Conservation (phyloP, 2,113 vertebrate genomes). For the Megaceryle torquata region DNA sequence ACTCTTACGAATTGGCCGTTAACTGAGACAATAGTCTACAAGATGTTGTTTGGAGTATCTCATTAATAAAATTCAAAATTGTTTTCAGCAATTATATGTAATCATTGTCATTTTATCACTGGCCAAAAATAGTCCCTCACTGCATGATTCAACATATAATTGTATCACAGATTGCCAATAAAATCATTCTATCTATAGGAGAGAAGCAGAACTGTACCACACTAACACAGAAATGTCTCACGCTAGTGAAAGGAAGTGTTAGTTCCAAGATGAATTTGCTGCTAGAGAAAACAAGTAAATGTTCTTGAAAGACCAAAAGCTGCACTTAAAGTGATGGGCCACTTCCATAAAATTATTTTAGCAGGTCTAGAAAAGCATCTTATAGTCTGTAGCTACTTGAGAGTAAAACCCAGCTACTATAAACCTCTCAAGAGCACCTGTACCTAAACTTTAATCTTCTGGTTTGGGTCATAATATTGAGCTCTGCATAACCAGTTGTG, state of each 20-base stretch:
- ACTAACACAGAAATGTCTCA: not conserved
- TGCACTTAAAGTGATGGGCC: not conserved
- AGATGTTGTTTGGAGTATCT: slow-evolving; percentile 69
- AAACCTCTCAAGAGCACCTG: not conserved
- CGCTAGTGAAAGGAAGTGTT: not conserved
- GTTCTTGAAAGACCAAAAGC: not conserved
- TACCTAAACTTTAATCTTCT: not conserved
- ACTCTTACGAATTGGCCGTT: slow-evolving; percentile 56
- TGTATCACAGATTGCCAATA: slow-evolving; percentile 56
- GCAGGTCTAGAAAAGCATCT: not conserved
- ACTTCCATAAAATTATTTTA: not conserved
- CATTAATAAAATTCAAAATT: slow-evolving; percentile 76
- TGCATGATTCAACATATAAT: slow-evolving; percentile 40
- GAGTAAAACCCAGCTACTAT: too few relatives aligned
- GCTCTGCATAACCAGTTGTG: not conserved
- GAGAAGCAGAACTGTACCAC: not conserved
- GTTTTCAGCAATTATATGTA: slow-evolving; percentile 73
- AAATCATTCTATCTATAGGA: slow-evolving; percentile 27
- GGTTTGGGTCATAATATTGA: not conserved
- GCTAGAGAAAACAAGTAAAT: not conserved
- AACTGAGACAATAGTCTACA: slow-evolving; percentile 63
- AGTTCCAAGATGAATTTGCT: not conserved
- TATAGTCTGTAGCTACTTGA: not conserved
- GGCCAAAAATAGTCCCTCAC: slow-evolving; percentile 59
- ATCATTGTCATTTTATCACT: slow-evolving; percentile 70